Evolutionary conservation across 1,140 invertebrate species (phyloP), one percentile per base, ranked within the genome.

Genomic region (Drosophila ironensis): DNA sequence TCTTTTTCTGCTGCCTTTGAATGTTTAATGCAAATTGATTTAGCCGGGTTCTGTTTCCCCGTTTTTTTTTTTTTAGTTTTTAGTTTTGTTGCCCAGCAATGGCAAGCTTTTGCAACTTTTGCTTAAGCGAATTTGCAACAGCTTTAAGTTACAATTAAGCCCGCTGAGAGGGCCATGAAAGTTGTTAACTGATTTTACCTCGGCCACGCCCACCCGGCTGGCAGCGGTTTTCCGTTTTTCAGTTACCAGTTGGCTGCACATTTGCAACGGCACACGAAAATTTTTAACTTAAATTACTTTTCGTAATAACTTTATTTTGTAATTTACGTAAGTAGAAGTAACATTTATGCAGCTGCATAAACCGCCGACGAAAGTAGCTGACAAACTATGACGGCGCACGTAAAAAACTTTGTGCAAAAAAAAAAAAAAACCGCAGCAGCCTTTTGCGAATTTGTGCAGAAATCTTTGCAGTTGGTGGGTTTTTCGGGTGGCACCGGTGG

Each of bases 271-370:
- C 69, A 67, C 64, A 82, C 78, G 71, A 80, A 73, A 82, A 74
- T 86, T 86, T 86, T 86, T 86, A 84, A 84, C 80, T 84, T 84
- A 84, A 84, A 84, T 84, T 84, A 86, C 80, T 86, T 84, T 84
- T 84, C 75, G 67, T 84, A 84, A 84, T 84, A 84, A 84, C 80
- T 84, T 84, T 87, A 86, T 84, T 84, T 84, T 86, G 81, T 84
- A 84, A 84, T 84, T 84, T 84, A 84, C 81, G 80, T 84, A 84
- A 84, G 81, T 84, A 84, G 81, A 84, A 84, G 80, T 84, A 84
- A 84, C 80, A 84, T 84, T 84, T 84, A 86, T 84, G 80, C 80
- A 86, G 80, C 74, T 80, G 80, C 80, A 86, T 72, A 68, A 77
- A 82, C 72, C 68, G 70, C 77, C 67, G 72, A 50, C 54, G 61